These are phyloP conservation scores for Sapayoa aenigma DNA, from an alignment of 2,113 vertebrate species.

Conservation along the genomic window DNA sequence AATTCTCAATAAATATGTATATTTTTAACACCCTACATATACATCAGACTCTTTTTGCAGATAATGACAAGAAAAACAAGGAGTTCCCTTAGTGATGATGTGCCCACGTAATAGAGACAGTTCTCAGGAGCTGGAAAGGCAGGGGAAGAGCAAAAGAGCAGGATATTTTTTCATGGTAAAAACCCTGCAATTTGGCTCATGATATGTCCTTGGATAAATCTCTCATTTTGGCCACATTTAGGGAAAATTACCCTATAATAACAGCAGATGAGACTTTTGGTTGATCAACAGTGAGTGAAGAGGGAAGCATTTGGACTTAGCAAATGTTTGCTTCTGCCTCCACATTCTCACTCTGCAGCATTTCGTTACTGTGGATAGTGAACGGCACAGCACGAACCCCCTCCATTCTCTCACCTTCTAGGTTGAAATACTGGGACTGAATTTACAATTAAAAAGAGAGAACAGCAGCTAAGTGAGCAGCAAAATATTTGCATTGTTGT, in stretches of 20 bases:
- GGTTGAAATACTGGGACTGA: neutral
- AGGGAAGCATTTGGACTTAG: neutral
- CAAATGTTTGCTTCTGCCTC: neutral
- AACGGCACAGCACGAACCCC: neutral
- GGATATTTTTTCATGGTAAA: neutral
- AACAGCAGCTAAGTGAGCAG: slow-evolving; percentile 48
- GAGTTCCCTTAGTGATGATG: slow-evolving; percentile 30
- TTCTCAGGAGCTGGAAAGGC: neutral
- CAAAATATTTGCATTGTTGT: slow-evolving; percentile 62
- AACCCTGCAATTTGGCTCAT: neutral
- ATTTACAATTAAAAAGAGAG: slow-evolving; percentile 52
- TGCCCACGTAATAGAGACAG: neutral
- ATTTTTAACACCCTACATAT: slow-evolving; percentile 9
- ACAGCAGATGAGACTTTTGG: neutral
- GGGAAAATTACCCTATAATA: neutral
- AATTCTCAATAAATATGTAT: slow-evolving; percentile 17
- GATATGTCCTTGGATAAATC: neutral
- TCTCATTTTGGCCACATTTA: neutral
- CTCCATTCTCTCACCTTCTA: slow-evolving; percentile 8
- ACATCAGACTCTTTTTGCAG: neutral
- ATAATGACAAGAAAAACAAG: slow-evolving; percentile 42
- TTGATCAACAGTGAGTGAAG: neutral
- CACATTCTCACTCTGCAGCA: neutral
- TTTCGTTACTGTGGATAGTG: neutral
- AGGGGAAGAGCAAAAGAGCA: neutral